Evolutionary conservation across 2,797 vertebrate genomes (phyloP).

Genomic region (Sternotherus odoratus): DNA sequence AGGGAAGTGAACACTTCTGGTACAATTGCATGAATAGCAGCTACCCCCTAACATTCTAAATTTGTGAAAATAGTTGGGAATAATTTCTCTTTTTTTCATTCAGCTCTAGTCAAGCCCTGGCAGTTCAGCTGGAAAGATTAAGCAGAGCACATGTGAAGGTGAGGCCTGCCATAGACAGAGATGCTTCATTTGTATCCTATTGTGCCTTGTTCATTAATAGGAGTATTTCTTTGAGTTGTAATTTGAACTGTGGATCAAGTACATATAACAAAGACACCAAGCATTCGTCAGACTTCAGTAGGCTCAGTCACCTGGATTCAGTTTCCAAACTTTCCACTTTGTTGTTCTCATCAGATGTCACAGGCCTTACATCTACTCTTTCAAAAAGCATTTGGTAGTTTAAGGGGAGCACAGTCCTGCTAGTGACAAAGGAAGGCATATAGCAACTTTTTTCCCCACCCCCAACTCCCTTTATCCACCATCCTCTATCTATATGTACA

Average conservation of each 20-base stretch:
- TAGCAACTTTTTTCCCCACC: background rate
- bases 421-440: background rate
- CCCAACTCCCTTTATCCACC: background rate
- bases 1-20: background rate
- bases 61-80: background rate
- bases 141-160: background rate
- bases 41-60: background rate
- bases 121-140: background rate
- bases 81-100: background rate
- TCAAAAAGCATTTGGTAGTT: slow-evolving; percentile 7
- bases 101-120: background rate
- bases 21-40: background rate
- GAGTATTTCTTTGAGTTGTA: slow-evolving; percentile 9
- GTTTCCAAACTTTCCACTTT: slow-evolving; percentile 70
- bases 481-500: background rate
- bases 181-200: background rate
- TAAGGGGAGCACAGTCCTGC: background rate
- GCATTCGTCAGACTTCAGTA: slow-evolving; percentile 46
- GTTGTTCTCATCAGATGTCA: slow-evolving; percentile 41
- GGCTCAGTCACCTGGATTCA: slow-evolving; percentile 37
- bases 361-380: slow-evolving; percentile 33
- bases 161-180: background rate
- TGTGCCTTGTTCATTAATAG: background rate
- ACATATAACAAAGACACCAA: slow-evolving; percentile 46
- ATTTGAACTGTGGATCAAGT: slow-evolving; percentile 37